These are phyloP conservation scores for Alauda arvensis DNA, from an alignment of 2,797 vertebrate genomes.

Conservation along the genomic window DNA sequence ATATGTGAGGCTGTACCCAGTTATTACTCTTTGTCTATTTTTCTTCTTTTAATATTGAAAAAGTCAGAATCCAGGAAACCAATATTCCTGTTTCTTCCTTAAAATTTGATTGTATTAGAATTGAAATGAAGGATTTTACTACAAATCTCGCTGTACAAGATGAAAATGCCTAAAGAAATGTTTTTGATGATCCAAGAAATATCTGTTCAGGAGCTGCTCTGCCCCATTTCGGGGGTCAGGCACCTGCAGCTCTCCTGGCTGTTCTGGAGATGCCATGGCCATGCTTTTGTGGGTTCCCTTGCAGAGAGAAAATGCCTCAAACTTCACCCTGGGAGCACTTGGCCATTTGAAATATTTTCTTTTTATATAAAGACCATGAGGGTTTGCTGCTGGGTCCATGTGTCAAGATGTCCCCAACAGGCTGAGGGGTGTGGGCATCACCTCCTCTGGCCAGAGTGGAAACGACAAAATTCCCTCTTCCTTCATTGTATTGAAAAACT, in stretches of 20 bases:
- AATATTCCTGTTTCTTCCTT: not conserved
- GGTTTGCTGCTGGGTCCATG: not conserved
- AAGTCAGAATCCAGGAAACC: not conserved
- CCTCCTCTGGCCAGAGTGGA: not conserved
- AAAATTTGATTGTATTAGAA: not conserved
- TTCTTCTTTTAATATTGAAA: not conserved
- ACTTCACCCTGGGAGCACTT: not conserved
- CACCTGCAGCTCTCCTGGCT: not conserved
- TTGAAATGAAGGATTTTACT: not conserved
- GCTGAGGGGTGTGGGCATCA: not conserved
- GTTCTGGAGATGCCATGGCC: rapidly evolving
- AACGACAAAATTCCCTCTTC: not conserved
- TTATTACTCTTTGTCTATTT: not conserved
- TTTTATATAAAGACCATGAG: not conserved
- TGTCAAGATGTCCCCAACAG: rapidly evolving
- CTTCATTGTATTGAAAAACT: not conserved
- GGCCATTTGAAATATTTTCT: not conserved
- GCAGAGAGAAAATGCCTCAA: not conserved
- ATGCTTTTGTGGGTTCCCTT: rapidly evolving
- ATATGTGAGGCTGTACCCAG: not conserved
- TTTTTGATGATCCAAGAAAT: not conserved
- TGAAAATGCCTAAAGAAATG: not conserved
- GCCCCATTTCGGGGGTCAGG: not conserved
- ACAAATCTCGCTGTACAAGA: not conserved
- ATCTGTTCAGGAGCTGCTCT: not conserved